phyloP scores from a whole-genome alignment of 2,888 invertebrate genomes.

The Drosophila buzzatii region DNA sequence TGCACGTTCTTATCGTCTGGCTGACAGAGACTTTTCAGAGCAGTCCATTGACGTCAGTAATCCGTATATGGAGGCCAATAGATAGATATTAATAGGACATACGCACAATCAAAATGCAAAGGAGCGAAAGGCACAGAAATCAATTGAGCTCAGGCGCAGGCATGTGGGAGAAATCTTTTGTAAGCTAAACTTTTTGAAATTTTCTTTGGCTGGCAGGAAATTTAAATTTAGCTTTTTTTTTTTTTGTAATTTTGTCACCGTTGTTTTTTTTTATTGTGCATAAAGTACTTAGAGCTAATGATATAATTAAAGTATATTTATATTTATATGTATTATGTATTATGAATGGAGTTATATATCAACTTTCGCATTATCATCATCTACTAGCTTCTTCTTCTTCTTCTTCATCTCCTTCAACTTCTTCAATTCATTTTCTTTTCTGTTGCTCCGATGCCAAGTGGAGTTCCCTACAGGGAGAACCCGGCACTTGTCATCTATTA shows the following conservation, averaged over 20 bases:
- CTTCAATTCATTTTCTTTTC: constrained; percentile 23
- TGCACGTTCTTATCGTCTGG: constrained; percentile 35
- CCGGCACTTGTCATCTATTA: constrained; percentile 68
- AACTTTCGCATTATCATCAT: constrained; percentile 62
- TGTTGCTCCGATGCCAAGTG: constrained; percentile 59
- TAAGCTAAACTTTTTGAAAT: not conserved
- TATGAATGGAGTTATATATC: constrained; percentile 69
- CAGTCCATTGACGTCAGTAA: constrained; percentile 32
- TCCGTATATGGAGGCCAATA: constrained; percentile 17
- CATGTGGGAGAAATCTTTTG: not conserved
- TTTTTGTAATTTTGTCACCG: constrained; percentile 85
- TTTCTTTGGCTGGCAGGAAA: not conserved
- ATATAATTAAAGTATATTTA: constrained; percentile 79
- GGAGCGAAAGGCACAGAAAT: constrained; percentile 23
- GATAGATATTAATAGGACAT: constrained; percentile 17
- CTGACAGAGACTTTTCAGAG: constrained; percentile 27
- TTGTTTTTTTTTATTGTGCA: constrained; percentile 84
- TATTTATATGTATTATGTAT: constrained; percentile 70
- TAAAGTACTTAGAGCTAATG: constrained; percentile 82
- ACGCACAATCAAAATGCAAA: constrained; percentile 18
- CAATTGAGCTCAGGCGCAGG: constrained; percentile 24
- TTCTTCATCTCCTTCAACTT: not conserved
- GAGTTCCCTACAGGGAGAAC: constrained; percentile 65
- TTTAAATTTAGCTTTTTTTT: constrained; percentile 60
- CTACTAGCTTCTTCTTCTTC: constrained; percentile 27